phyloP scores from a whole-genome alignment of 2,888 invertebrate genomes.

The Rutpela maculata region DNA sequence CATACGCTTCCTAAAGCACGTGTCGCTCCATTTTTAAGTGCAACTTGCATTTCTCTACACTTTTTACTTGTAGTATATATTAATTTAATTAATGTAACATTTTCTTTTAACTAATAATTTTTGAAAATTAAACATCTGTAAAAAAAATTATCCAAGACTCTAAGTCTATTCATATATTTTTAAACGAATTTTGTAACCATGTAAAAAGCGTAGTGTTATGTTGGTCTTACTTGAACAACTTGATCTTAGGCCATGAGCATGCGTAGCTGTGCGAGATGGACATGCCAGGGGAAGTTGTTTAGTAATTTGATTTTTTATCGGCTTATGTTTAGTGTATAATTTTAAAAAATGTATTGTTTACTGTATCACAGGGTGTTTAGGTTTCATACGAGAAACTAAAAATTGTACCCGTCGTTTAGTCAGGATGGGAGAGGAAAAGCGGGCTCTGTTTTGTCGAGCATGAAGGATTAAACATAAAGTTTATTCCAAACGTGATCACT shows the following conservation, averaged over 20 bases:
- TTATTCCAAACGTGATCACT: constrained; percentile 10
- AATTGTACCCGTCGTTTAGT: constrained; percentile 31
- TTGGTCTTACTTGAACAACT: constrained; percentile 18
- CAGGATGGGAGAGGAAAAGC: constrained; percentile 37
- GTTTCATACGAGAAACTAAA: constrained; percentile 47
- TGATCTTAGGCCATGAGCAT: constrained; percentile 23
- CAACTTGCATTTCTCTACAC: no score
- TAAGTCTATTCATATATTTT: no score
- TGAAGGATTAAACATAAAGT: constrained; percentile 25
- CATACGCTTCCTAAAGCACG: no score
- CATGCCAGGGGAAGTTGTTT: constrained; percentile 67
- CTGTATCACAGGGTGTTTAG: constrained; percentile 65
- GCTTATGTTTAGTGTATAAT: constrained; percentile 70
- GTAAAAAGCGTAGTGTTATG: neutral
- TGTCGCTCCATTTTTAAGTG: no score
- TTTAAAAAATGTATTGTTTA: constrained; percentile 70
- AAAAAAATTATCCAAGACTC: no score
- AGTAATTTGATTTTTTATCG: constrained; percentile 68
- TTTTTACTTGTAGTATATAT: no score
- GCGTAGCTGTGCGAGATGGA: constrained; percentile 49
- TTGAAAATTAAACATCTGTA: no score
- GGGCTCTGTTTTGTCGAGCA: constrained; percentile 41
- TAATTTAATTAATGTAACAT: no score
- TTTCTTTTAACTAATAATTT: no score
- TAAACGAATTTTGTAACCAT: no score